Evolutionary conservation across 2,888 invertebrate species (phyloP).

Genomic region (Drosophila subsilvestris): DNA sequence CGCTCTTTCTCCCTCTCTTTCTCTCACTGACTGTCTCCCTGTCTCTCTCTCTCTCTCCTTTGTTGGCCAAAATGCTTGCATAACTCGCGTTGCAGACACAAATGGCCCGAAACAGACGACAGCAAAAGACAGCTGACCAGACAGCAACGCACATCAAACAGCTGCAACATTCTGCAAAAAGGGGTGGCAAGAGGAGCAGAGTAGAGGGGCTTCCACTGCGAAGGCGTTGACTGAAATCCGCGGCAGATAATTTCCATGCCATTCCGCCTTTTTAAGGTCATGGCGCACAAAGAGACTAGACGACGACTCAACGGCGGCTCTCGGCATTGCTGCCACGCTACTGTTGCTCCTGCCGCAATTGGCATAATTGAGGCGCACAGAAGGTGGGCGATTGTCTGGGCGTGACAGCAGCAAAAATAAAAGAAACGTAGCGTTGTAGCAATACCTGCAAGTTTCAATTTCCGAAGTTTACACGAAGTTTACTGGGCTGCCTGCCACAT

Average conservation of each 20-base stretch:
- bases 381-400: constrained; percentile 50
- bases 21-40: constrained; percentile 21
- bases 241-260: constrained; percentile 72
- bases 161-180: constrained; percentile 55
- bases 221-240: constrained; percentile 35
- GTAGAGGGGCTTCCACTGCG: constrained; percentile 19
- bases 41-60: constrained; percentile 22
- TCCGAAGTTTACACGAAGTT: constrained; percentile 20
- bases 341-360: constrained; percentile 57
- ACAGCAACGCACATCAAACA: constrained; percentile 63
- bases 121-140: constrained; percentile 23
- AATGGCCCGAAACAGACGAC: constrained; percentile 37
- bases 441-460: constrained; percentile 70
- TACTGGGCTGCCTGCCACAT: neutral
- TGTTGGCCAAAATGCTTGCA: constrained; percentile 58
- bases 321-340: neutral
- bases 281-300: constrained; percentile 55
- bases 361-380: constrained; percentile 75
- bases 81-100: constrained; percentile 55
- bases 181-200: constrained; percentile 14
- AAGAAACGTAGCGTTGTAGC: constrained; percentile 32
- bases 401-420: constrained; percentile 45
- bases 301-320: neutral
- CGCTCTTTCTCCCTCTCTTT: constrained; percentile 21
- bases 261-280: constrained; percentile 80